Base-by-base conservation (phyloP, 2,888 invertebrate genomes). In the Timema cristinae region DNA sequence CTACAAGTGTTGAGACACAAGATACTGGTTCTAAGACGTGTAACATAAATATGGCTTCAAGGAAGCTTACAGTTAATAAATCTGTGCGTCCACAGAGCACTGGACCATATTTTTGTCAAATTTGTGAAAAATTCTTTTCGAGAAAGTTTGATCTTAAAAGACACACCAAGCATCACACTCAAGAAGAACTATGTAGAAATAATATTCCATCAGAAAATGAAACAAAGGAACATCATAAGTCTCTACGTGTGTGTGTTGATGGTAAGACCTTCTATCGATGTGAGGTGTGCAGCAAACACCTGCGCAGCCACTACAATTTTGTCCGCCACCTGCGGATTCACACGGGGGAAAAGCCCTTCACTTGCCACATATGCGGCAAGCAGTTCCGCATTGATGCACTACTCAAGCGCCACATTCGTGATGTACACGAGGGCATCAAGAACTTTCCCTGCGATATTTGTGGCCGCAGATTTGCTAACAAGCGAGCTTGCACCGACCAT, bases 291-390 rank as follows among this genome's bases (percentile, higher is more conserved):
- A 52, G 70, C 7, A 71, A 71, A 51, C 61, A 67, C 48, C 69
- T 73, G 15, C 50, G 15, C 13, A 49, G 63, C 7, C 69, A 70
- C 47, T 56, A 61, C 15, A 70, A 59, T n/a, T 72, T 51, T 50
- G 52, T 63, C 47, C 78, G 80, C 1, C 88, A 88, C 76, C 79
- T 83, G 80, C 81, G 83, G 72, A 81, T 81, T 56, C 83, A 83
- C 67, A 79, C 78, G 7, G 89, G 89, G 2, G 89, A 89, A 80
- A 83, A 88, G 66, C 88, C 89, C 0, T 89, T 86, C 80, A 86
- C 88, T 1, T 90, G 90, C 78, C 88, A 90, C 79, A 78, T 88
- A 48, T 90, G 90, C 79, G 89, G 89, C 5, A 88, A 88, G 77
- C 86, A 86, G 78, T 90, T 90, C 81, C 83, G 89, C 16, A 86